Base-by-base conservation (phyloP, 2,888 invertebrate species). In the Lymantria monacha region DNA sequence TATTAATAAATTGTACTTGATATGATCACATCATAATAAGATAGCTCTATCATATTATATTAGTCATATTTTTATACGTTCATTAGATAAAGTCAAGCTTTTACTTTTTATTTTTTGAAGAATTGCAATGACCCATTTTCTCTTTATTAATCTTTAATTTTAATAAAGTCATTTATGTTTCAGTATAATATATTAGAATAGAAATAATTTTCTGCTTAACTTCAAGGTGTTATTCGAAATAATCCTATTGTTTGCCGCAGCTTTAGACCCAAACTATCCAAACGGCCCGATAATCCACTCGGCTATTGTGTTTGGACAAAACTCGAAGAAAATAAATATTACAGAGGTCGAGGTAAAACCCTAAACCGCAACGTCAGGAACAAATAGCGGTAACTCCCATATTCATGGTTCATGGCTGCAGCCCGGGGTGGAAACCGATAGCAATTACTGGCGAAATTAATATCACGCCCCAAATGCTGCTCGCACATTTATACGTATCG, bases 391-490 rank as follows among this genome's bases (percentile, higher is more conserved):
- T 89, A 89, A 87, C 87, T 89, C 88, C 87, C 81, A 85, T 88
- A 89, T 90, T 90, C 90, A 90, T 90, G 86, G 87, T 81, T 86
- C 86, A 85, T 81, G 88, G 87, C 85, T 88, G 87, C 88, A 87
- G 85, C 83, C 84, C 73, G 79, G 80, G 81, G 80, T 85, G 79
- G 86, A 79, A 86, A 82, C 89, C 90, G 89, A 90, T 90, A 87
- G 90, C 90, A 91, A 91, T 91, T 91, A 91, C 90, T 83, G 85
- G 78, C 83, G 78, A 90, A 90, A 91, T 91, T 91, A 91, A 91
- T 91, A 91, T 89, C 86, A 81, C 86, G 87, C 87, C 85, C 89
- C 87, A 88, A 91, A 90, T 90, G 88, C 86, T 87, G 74, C 88
- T 83, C 85, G 81, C 87, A 83, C 86, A 87, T 91, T 90, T 90